Evolutionary conservation across 2,888 invertebrate species (phyloP).

Genomic region (Mesochorus sp.): DNA sequence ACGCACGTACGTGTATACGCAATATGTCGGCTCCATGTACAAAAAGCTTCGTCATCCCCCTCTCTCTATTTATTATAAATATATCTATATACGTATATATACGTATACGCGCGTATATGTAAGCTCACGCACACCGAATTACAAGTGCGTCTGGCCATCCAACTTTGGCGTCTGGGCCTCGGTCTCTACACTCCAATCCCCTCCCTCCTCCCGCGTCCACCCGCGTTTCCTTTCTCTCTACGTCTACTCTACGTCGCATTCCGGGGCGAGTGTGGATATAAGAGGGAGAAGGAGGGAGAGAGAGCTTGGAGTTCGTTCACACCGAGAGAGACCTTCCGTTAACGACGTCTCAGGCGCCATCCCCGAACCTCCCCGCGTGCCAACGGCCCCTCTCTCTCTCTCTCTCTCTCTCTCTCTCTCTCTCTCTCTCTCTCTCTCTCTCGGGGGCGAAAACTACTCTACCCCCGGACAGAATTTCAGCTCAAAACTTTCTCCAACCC

Average conservation of each 20-base stretch:
- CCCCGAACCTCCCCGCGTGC: slow-evolving; percentile 59
- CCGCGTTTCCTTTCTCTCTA: slow-evolving; percentile 47
- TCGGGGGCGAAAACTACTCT: no score
- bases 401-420: slow-evolving; percentile 35
- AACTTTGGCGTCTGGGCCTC: slow-evolving; percentile 62
- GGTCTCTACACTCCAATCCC: slow-evolving; percentile 48
- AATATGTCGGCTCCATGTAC: slow-evolving; percentile 28
- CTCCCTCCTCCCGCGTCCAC: slow-evolving; percentile 43
- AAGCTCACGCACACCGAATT: slow-evolving; percentile 49
- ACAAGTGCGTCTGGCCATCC: slow-evolving; percentile 65
- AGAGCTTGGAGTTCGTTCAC: slow-evolving; percentile 56
- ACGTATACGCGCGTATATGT: not conserved
- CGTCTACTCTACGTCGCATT: slow-evolving; percentile 23
- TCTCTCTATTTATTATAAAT: not conserved
- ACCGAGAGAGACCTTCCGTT: slow-evolving; percentile 60
- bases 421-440: slow-evolving; percentile 7
- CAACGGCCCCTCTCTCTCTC: slow-evolving; percentile 41
- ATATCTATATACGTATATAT: not conserved
- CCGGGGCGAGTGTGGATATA: not conserved
- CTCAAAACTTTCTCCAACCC: no score
- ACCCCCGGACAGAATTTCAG: no score
- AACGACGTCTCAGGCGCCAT: slow-evolving; percentile 68
- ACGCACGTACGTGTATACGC: slow-evolving; percentile 47
- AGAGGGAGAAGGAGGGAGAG: slow-evolving; percentile 32
- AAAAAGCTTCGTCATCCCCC: not conserved